Conservation (phyloP, 2,113 vertebrate genomes). For the Actinemys pallida region DNA sequence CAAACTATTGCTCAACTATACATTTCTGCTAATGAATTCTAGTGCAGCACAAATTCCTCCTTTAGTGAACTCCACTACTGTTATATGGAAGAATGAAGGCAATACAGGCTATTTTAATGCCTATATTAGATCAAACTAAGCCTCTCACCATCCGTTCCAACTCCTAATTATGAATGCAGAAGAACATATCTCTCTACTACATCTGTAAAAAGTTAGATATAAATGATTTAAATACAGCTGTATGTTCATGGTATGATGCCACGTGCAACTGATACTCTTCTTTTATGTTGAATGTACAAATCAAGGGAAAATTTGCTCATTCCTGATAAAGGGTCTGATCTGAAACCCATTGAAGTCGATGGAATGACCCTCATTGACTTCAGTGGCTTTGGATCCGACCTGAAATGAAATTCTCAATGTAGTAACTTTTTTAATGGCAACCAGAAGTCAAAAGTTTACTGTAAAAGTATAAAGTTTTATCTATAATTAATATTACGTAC, state of each 20-base stretch:
- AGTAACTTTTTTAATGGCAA: neutral
- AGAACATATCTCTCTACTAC: conserved; percentile 12
- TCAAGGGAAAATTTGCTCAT: conserved; percentile 3
- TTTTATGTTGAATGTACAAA: neutral
- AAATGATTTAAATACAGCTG: conserved; percentile 65
- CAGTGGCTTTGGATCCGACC: neutral
- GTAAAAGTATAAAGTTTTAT: neutral
- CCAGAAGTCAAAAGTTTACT: conserved; percentile 11
- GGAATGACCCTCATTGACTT: neutral
- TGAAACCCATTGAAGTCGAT: neutral
- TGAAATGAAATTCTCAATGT: neutral
- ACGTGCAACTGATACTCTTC: neutral
- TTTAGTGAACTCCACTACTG: conserved; percentile 56
- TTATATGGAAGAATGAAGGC: conserved; percentile 40
- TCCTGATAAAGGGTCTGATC: neutral
- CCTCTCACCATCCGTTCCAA: conserved; percentile 58
- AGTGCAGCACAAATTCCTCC: conserved; percentile 47
- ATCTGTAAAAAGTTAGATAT: conserved; percentile 58
- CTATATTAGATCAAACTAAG: conserved; percentile 60
- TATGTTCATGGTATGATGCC: conserved; percentile 1
- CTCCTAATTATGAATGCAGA: conserved; percentile 52
- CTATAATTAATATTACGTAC: neutral
- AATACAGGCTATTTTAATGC: conserved; percentile 67
- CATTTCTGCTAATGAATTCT: conserved; percentile 31
- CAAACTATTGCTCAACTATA: neutral